Evolutionary conservation across 2,888 invertebrate genomes (phyloP), one percentile per base, ranked within the genome.

Genomic region (Volucella inanis): DNA sequence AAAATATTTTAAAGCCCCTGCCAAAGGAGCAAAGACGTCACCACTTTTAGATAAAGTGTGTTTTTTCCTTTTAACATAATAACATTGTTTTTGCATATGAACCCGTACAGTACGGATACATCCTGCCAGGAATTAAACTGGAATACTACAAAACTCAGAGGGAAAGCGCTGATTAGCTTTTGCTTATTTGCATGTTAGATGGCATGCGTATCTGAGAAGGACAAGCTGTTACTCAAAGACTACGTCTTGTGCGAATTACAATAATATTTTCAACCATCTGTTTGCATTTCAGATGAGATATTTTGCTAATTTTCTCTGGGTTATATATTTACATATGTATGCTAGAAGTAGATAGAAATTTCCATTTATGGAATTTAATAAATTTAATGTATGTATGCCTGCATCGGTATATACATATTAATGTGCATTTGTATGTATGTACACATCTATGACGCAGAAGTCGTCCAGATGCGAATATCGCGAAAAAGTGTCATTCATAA

Each of bases 1-100:
- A 55, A 64, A 76, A 31, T 76, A 59, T 67, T 76, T 62, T 78
- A 54, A 31, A 68, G 74, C 72, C 72, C 79, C 79, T 83, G 83
- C 79, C 72, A 79, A 59, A 68, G 64, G 72, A 72, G 57, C 74
- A 74, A 59, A 74, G 83, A 83, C 83, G 83, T 83, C 83, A 83
- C 64, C 74, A 74, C 62, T 74, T 83, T 68, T 22, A n/a, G 50
- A 47, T 61, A 49, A 64, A 18, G 45, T 22, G 49, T 61, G 47
- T n/a, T 55, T 31, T 61, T 45, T 70, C 65, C 10, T 52, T 43
- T 47, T n/a, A 14, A 22, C n/a, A n/a, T n/a, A 31, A 31, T 31
- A 31, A 31, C 45, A 18, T 75, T 74, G 64, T 65, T 22, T 59
- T 52, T 67, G 31, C 41, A 71, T 65, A 38, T 31, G n/a, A n/a